These are phyloP conservation scores for Liolophura sinensis DNA, from an alignment of 1,140 invertebrate species.

Conservation along the genomic window DNA sequence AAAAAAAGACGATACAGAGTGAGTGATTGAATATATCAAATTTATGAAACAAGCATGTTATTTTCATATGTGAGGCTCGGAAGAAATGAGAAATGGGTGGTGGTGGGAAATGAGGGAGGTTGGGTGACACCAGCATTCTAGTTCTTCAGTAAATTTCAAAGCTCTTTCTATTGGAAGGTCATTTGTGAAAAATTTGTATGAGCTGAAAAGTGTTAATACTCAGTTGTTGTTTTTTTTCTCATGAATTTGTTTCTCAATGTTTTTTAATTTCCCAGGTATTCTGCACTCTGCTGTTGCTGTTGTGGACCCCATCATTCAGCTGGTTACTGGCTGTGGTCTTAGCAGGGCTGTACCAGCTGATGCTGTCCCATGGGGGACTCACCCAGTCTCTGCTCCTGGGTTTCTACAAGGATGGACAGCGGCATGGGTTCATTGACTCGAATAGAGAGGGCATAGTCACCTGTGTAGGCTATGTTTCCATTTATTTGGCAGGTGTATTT, in stretches of 20 bases:
- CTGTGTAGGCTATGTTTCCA: constrained; percentile 76
- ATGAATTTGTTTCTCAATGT: not conserved
- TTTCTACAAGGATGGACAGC: constrained; percentile 39
- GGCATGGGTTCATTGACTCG: constrained; percentile 71
- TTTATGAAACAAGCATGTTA: too few relatives aligned
- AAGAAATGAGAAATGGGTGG: too few relatives aligned
- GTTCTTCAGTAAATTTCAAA: too few relatives aligned
- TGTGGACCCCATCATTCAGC: constrained; percentile 29
- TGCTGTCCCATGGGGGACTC: constrained; percentile 66
- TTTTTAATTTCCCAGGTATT: constrained; percentile 60
- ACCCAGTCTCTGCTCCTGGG: constrained; percentile 74
- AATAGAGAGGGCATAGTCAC: constrained; percentile 91
- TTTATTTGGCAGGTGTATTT: constrained; percentile 77
- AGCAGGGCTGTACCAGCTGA: constrained; percentile 71
- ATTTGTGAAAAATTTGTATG: too few relatives aligned
- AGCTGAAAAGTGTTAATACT: too few relatives aligned
- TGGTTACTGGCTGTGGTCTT: constrained; percentile 59
- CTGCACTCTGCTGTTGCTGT: constrained; percentile 65
- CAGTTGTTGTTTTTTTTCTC: too few relatives aligned
- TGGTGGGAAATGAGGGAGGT: too few relatives aligned
- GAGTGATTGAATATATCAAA: too few relatives aligned
- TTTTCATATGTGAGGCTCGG: too few relatives aligned
- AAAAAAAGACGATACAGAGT: too few relatives aligned
- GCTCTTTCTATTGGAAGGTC: too few relatives aligned
- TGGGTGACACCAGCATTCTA: too few relatives aligned